Base-by-base conservation (phyloP, 2,797 vertebrate genomes). In the Bryconaethiops microstoma region DNA sequence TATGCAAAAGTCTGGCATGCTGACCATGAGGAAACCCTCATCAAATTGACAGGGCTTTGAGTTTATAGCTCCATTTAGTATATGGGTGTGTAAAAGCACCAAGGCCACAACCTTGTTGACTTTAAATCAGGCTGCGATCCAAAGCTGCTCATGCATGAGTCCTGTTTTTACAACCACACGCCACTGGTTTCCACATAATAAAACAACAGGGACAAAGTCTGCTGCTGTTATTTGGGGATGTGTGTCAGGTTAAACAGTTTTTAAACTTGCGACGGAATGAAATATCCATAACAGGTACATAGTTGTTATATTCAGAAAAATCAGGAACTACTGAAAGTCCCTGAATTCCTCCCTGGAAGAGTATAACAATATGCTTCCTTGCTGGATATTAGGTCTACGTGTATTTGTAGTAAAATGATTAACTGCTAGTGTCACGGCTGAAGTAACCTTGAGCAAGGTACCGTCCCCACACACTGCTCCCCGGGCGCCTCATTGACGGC, bases 21-120 rank as follows among this genome's bases (percentile, higher is more conserved):
- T 62, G 23, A 9, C 62, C 42, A n/a, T 14, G 25, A 62, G 40
- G n/a, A 59, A 59, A 21, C 71, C 29, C 8, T 57, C 14, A 42
- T 5, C 39, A 59, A 19, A 14, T 42, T 40, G 35, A 21, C 19
- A 60, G 55, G 55, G 17, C 17, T 13, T 74, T 7, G n/a, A 21
- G 72, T 72, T 79, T 67, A 79, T 63, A 76, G 50, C 52, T 29
- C 14, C 17, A 9, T 76, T 52, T 65, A 65, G 25, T 75, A 39
- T 62, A 73, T 55, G n/a, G 39, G 35, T 67, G 57, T 70, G 60
- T 62, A 42, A 52, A 35, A 55, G 21, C 64, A n/a, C 23, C 19
- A 72, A 55, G 60, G 40, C 60, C 62, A 76, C 40, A 25, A 79
- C 77, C 79, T 45, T 10, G 21, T 9, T 79, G 57, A 62, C 60